Base-by-base conservation (phyloP, 92 coral and sea anemone genomes). In the Porites lobata region DNA sequence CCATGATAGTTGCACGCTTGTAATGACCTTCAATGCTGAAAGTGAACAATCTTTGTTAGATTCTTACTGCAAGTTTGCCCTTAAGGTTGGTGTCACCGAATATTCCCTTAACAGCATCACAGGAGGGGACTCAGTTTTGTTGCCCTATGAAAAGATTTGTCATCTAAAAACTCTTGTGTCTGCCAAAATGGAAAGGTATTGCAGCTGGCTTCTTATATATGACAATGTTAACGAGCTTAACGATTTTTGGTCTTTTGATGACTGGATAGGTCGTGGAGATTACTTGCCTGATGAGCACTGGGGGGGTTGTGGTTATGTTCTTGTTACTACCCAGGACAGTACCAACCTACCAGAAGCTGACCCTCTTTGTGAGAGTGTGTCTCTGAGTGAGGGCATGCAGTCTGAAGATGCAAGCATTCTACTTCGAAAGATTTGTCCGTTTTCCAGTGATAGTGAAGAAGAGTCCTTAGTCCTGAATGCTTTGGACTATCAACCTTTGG, bases 301-400 rank as follows among this genome's bases (percentile, higher is more conserved):
- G 43, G 10, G 29, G 22, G 84, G 89, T 1, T 65, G 29, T 3
- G 89, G 89, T 14, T 78, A 86, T 7, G 32, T 86, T 9, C n/a
- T 86, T 3, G 19, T 86, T 10, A 78, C 85, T 11, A 86, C 90
- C 52, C 90, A 86, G 67, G 90, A 86, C 21, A 54, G 57, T 21
- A 43, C 4, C 5, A 21, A 79, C 6, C 57, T 78, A 20, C 54
- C 78, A 2, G 24, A 14, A 9, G 14, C 11, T 14, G 61, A 10
- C 1, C 61, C 61, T 56, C 61, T 9, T 14, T 9, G 13, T 56
- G 11, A 1, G 0, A 10, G 14, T 56, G 61, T 9, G 1, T 56
- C 61, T 2, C 61, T 56, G 0, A 56, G 61, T 56, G 14, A 56
- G 14, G 61, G 61, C 2, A 86, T 86, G 89, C 19, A 52, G 17